A percentile compares a stretch with the other conserved stretches of the same genome.
Evolutionary conservation across 1,140 invertebrate genomes (phyloP).

Genomic region (Capitella teleta): DNA sequence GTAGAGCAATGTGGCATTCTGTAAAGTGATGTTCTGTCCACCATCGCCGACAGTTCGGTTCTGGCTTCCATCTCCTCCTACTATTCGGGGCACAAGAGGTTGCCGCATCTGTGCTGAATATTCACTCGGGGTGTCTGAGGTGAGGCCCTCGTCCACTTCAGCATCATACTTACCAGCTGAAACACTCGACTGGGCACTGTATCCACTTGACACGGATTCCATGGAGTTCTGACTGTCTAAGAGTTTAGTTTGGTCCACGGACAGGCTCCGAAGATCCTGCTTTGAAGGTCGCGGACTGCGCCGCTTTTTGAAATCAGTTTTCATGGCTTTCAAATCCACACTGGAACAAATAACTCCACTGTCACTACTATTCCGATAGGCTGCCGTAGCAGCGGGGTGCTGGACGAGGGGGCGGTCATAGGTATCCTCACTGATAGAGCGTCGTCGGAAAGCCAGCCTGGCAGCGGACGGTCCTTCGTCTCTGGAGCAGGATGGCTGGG

Average conservation of each 20-base stretch:
- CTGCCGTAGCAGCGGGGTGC: neutral
- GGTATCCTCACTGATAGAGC: conserved; percentile 13
- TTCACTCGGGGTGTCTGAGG: too few species aligned
- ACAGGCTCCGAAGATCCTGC: neutral
- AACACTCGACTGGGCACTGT: neutral
- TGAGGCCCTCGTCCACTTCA: too few species aligned
- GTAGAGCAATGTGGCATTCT: too few species aligned
- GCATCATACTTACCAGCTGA: too few species aligned
- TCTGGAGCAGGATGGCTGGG: neutral
- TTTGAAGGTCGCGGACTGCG: neutral
- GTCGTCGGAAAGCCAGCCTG: conserved; percentile 6
- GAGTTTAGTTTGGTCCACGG: neutral
- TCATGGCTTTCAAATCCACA: conserved; percentile 9
- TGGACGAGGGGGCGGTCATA: neutral
- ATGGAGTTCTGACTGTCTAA: neutral
- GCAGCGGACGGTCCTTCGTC: neutral
- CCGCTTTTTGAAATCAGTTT: too few species aligned
- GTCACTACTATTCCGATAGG: neutral
- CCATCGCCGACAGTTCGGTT: too few species aligned
- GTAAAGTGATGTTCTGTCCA: too few species aligned
- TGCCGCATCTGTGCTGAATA: too few species aligned
- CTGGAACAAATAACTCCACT: conserved; percentile 12
- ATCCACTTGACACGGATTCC: neutral
- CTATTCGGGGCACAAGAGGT: too few species aligned
- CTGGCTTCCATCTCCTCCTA: too few species aligned